phyloP scores from a whole-genome alignment of 1,140 invertebrate genomes.

The Bombus huntii region DNA sequence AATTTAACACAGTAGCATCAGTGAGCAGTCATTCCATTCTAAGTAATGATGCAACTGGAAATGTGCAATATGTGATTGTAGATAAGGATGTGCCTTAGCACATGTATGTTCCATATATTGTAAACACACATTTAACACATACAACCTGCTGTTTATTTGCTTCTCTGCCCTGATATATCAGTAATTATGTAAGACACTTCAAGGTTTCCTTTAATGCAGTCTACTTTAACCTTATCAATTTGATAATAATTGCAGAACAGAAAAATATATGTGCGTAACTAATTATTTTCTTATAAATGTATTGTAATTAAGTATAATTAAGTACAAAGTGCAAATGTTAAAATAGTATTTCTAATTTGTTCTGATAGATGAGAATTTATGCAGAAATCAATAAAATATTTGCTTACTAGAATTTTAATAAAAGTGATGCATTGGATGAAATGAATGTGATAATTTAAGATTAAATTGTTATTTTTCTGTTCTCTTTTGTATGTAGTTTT shows the following conservation, averaged over 20 bases:
- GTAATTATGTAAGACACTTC: conserved; percentile 65
- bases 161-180: conserved; percentile 67
- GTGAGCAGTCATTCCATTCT: conserved; percentile 72
- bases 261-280: conserved; percentile 13
- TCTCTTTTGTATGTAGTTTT: not conserved
- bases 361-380: not conserved
- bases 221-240: conserved; percentile 65
- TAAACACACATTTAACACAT: conserved; percentile 34
- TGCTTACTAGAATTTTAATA: not conserved
- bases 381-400: not conserved
- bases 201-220: conserved; percentile 67
- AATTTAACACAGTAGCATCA: conserved; percentile 69
- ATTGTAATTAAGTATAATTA: conserved; percentile 6
- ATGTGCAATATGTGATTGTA: conserved; percentile 77
- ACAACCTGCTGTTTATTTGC: conserved; percentile 55
- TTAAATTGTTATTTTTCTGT: not conserved
- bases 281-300: conserved; percentile 24
- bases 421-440: not conserved
- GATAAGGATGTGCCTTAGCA: conserved; percentile 71
- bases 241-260: conserved; percentile 4
- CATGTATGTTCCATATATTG: conserved; percentile 50
- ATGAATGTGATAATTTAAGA: too few species aligned
- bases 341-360: not conserved
- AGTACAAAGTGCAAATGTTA: conserved; percentile 26
- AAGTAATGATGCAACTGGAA: conserved; percentile 77